Evolutionary conservation across 2,888 invertebrate genomes (phyloP).

Genomic region (Lycophotia porphyrea): DNA sequence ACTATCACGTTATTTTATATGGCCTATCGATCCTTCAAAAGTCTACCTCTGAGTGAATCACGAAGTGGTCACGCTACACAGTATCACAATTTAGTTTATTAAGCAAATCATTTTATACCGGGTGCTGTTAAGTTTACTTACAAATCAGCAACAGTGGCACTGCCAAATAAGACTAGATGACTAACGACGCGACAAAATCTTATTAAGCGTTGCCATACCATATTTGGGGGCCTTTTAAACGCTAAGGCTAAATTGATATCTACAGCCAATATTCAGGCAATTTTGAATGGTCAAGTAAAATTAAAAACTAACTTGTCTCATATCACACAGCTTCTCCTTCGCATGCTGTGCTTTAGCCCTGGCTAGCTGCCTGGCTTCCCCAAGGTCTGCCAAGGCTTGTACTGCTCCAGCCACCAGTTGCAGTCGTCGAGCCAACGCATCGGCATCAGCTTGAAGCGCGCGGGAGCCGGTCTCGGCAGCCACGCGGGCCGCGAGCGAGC

Average conservation of each 20-base stretch:
- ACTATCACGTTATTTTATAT: constrained; percentile 1
- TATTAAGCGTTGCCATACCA: background rate
- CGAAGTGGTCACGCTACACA: background rate
- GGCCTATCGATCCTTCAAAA: constrained; percentile 20
- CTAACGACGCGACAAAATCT: background rate
- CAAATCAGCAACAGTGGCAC: background rate
- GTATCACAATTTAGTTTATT: constrained; percentile 4
- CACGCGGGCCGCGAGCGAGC: constrained; percentile 94
- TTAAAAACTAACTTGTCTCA: constrained; percentile 90
- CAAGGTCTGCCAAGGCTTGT: constrained; percentile 93
- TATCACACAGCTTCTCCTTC: constrained; percentile 92
- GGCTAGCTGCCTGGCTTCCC: constrained; percentile 92
- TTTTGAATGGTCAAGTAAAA: background rate
- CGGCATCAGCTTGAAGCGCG: constrained; percentile 94
- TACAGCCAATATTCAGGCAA: background rate
- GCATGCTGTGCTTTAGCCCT: constrained; percentile 90
- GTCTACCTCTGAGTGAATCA: constrained; percentile 9
- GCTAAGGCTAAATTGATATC: background rate
- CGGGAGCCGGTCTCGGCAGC: constrained; percentile 94
- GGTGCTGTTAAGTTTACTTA: background rate
- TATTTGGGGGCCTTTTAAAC: background rate
- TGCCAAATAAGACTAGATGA: background rate
- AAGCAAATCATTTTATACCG: background rate
- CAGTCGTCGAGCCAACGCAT: constrained; percentile 93
- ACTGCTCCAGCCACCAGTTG: constrained; percentile 94